Base-by-base conservation (phyloP, 2,797 vertebrate genomes). In the Enteromius paludinosus region DNA sequence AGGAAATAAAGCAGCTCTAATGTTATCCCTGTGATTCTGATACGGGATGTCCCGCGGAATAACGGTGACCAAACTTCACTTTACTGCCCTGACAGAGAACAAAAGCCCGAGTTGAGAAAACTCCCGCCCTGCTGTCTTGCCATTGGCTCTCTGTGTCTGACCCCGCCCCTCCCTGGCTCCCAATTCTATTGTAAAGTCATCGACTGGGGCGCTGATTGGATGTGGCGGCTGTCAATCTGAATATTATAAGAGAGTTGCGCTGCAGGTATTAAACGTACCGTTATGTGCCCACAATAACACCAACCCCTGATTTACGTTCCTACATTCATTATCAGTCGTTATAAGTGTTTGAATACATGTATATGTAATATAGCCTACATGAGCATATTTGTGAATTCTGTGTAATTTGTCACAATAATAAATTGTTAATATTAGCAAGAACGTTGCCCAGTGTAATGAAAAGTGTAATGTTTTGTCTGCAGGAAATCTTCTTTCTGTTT, bases 1-100 rank as follows among this genome's bases (percentile, higher is more conserved):
- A 87, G 88, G 72, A 5, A 72, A 12, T n/a, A 83, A 82, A 54
- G 10, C 45, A 75, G 70, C 69, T 52, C 28, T 38, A 4, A 12
- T 15, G 12, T 28, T 73, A 52, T 74, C 68, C 70, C 15, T 65
- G 56, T n/a, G 80, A 35, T 54, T 74, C 47, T 82, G 80, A 66
- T 41, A 28, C 71, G 62, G 72, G 84, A 88, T 79, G 91, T 91
- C 90, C 91, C 86, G 89, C 85, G 85, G 87, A 92, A 91, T 93
- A 94, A 93, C 94, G 93, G 92, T 86, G 90, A 92, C 88, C 88
- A 85, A 87, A 92, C 93, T 89, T 83, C 93, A 84, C 88, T 93
- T 94, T 93, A 92, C 91, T 91, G 88, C 69, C 88, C 87, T 89
- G 78, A 86, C 90, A 78, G 90, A 86, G 94, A 91, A 94, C 95